Percentiles rank a stretch among this genome's conserved stretches.
These are phyloP conservation scores for Philaethria dido DNA, from an alignment of 2,888 invertebrate species.

Conservation along the genomic window DNA sequence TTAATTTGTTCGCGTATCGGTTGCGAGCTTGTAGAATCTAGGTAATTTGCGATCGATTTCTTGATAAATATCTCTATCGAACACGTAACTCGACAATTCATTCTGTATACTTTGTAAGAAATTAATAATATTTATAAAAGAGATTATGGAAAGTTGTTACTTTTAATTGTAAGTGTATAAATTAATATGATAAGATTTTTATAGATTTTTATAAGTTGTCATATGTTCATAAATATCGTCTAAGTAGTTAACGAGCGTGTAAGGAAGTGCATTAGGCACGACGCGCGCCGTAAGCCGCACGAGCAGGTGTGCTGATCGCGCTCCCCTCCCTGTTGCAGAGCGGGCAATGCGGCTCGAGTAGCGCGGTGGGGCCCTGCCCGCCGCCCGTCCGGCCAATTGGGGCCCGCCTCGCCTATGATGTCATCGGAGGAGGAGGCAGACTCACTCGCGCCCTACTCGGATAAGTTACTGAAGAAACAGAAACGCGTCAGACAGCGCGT, in stretches of 20 bases:
- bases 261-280: conserved; percentile 41
- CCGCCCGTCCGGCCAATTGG: conserved; percentile 91
- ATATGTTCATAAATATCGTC: conserved; percentile 18
- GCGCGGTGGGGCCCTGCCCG: conserved; percentile 82
- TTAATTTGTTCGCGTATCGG: conserved; percentile 33
- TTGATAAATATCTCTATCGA: conserved; percentile 56
- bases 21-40: conserved; percentile 24
- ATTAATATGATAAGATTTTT: background rate
- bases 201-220: background rate
- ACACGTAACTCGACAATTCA: conserved; percentile 29
- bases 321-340: conserved; percentile 79
- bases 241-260: conserved; percentile 19
- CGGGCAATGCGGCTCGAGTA: conserved; percentile 80
- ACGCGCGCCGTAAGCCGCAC: conserved; percentile 54
- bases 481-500: conserved; percentile 97
- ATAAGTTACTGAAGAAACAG: conserved; percentile 95
- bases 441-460: conserved; percentile 96
- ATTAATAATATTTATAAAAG: background rate
- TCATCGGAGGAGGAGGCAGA: conserved; percentile 98
- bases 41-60: conserved; percentile 54
- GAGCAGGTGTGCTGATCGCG: conserved; percentile 75
- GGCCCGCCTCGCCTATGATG: conserved; percentile 94
- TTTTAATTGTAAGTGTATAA: conserved; percentile 1
- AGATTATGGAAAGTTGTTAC: conserved; percentile 36
- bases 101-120: conserved; percentile 18